Conservation (phyloP, 1,140 invertebrate species). For the Aphidius gifuensis region DNA sequence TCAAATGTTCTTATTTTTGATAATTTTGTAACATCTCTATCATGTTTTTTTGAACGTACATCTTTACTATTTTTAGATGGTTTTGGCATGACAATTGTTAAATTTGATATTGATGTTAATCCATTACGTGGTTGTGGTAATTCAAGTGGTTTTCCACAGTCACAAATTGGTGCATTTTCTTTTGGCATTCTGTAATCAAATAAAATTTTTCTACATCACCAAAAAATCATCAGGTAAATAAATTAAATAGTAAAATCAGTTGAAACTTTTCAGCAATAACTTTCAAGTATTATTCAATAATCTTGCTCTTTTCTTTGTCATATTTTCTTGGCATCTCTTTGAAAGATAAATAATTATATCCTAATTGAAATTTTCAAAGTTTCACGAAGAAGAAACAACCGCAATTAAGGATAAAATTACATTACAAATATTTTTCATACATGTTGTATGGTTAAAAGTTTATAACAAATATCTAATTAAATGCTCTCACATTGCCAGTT, state of each 20-base stretch:
- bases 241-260: neutral
- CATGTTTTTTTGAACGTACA: conserved; percentile 31
- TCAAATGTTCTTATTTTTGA: conserved; percentile 29
- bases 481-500: too few species aligned
- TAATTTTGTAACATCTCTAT: neutral
- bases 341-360: too few species aligned
- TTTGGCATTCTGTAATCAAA: conserved; percentile 48
- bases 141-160: conserved; percentile 39
- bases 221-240: conserved; percentile 1
- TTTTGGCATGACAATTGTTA: conserved; percentile 39
- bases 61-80: conserved; percentile 35
- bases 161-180: conserved; percentile 42
- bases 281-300: too few species aligned
- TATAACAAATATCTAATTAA: too few species aligned
- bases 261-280: too few species aligned
- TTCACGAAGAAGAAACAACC: too few species aligned
- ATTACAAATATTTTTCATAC: too few species aligned
- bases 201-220: neutral
- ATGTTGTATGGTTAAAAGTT: too few species aligned
- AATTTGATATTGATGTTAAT: conserved; percentile 17
- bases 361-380: too few species aligned
- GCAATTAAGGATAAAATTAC: too few species aligned
- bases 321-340: too few species aligned
- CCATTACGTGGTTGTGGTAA: conserved; percentile 37
- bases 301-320: too few species aligned